Evolutionary conservation across 1,140 invertebrate species (phyloP), one percentile per base, ranked within the genome.

Genomic region (Metaphire vulgaris): DNA sequence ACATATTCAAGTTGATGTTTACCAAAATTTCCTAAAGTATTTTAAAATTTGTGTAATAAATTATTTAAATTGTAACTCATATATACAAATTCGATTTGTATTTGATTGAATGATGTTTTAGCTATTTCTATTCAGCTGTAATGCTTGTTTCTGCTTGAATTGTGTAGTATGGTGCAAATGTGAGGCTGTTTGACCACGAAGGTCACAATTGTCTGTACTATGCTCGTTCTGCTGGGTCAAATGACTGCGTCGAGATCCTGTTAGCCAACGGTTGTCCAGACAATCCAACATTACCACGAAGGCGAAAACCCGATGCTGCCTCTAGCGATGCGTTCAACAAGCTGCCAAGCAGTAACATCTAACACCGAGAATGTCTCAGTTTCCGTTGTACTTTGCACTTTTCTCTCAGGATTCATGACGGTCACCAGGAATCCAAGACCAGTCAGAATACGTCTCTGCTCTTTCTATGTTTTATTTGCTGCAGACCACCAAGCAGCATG

Each of bases 151-250:
- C 31, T 68, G 31, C 26, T 14, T 71, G 26, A 32, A 32, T 76
- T 79, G 87, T 89, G 29, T 85, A 94, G 93, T 89, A 94, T 83
- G 92, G 92, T 83, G 93, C 92, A 21, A 92, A 93, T 85, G 90
- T 92, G 0, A 91, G 91, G 80, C 89, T 90, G 74, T 87, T 92
- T 33, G 93, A 95, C 83, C 91, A 92, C 76, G 92, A 95, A 83
- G 92, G 92, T 33, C 88, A 92, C 77, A 93, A 92, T 29, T 92
- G 92, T 75, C 87, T 94, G 82, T 91, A 91, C 67, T 93, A 93
- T 82, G 93, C 93, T 1, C 87, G 89, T 76, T 90, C 90, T n/a
- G 90, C 90, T 31, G 89, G 89, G 66, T 89, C 89, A 66, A 84
- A 88, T 79, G 90, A 89, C 75, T 87, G 87, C 81, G 82, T 83